A percentile compares a stretch with the other conserved stretches of the same genome.
Evolutionary conservation across 2,888 invertebrate species (phyloP).

Genomic region (Melipona beecheii): DNA sequence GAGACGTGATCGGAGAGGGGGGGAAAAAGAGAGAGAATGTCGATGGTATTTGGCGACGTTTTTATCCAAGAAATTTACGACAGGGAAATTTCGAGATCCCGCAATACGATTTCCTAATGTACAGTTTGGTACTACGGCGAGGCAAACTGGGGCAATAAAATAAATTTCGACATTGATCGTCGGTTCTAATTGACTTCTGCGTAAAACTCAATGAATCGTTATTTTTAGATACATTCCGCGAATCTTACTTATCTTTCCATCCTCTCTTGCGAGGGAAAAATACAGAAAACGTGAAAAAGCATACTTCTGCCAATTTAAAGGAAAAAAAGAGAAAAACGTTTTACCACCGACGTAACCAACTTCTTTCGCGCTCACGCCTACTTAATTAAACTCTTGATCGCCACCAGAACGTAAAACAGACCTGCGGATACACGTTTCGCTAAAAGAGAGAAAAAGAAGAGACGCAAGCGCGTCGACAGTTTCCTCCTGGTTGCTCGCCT

Average conservation of each 20-base stretch:
- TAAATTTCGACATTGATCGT: slow-evolving; percentile 1
- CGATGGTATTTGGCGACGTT: not conserved
- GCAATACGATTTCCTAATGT: not conserved
- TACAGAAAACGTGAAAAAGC: not conserved
- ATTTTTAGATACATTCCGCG: slow-evolving; percentile 8
- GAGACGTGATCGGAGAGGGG: not conserved
- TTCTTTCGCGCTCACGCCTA: slow-evolving; percentile 4
- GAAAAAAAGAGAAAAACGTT: not conserved
- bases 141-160: slow-evolving; percentile 5
- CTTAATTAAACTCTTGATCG: slow-evolving; percentile 48
- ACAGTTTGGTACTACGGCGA: not conserved
- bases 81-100: not conserved
- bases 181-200: slow-evolving; percentile 1
- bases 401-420: slow-evolving; percentile 1
- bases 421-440: not conserved
- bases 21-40: slow-evolving; percentile 2
- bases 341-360: not conserved
- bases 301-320: not conserved
- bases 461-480: slow-evolving; percentile 22
- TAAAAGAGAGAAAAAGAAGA: slow-evolving; percentile 9
- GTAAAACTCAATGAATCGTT: slow-evolving; percentile 15
- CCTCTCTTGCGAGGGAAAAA: not conserved
- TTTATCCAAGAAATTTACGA: slow-evolving; percentile 27
- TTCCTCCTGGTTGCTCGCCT: slow-evolving; percentile 26
- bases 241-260: not conserved